phyloP scores from a whole-genome alignment of 1,140 invertebrate species.

The Neodiprion virginianus region DNA sequence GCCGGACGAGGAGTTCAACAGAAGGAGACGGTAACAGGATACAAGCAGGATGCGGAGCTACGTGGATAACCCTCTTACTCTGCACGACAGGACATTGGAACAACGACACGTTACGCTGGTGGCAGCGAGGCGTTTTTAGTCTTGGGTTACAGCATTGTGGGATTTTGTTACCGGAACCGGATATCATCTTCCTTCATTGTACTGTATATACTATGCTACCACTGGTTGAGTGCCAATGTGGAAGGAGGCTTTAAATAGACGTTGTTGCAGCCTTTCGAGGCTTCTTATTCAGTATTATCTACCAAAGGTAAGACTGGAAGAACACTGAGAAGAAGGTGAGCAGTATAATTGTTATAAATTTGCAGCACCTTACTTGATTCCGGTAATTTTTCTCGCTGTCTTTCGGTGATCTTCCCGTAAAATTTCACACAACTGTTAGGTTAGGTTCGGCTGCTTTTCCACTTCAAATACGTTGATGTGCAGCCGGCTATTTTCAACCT shows the following conservation, averaged over 20 bases:
- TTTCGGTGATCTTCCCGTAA: too few relatives aligned
- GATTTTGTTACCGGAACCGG: constrained; percentile 35
- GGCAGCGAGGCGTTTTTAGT: constrained; percentile 12
- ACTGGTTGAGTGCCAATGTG: not conserved
- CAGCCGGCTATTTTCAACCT: too few relatives aligned
- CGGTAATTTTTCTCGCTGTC: too few relatives aligned
- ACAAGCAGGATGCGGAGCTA: not conserved
- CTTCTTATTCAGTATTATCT: not conserved
- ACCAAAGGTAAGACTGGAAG: too few relatives aligned
- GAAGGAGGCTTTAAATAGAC: not conserved
- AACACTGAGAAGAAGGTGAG: too few relatives aligned
- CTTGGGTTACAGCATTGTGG: constrained; percentile 32
- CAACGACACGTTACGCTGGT: not conserved
- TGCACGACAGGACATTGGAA: too few relatives aligned
- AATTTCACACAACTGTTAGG: too few relatives aligned
- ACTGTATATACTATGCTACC: not conserved
- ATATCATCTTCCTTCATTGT: constrained; percentile 19
- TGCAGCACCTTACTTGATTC: too few relatives aligned
- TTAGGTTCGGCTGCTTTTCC: too few relatives aligned
- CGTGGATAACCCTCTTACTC: not conserved
- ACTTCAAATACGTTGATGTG: too few relatives aligned
- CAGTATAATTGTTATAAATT: too few relatives aligned
- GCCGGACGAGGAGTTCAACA: too few relatives aligned
- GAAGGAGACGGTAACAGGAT: not conserved
- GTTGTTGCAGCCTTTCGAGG: not conserved